A percentile compares a stretch with the other conserved stretches of the same genome.
Conservation (phyloP, 1,140 invertebrate species). For the Acromyrmex echinatior region DNA sequence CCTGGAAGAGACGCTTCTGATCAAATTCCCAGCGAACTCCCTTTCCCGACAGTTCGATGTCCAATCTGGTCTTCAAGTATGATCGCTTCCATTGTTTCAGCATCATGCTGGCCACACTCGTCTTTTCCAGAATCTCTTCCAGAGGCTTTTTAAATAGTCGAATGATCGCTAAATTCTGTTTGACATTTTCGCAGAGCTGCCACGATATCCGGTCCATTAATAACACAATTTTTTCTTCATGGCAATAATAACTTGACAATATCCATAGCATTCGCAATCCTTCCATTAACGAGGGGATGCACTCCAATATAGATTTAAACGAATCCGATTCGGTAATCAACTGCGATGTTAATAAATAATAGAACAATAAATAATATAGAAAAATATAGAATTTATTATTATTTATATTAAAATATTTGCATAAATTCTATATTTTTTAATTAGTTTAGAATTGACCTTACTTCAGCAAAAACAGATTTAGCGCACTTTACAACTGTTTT, state of each 20-base stretch:
- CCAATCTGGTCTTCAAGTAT: slow-evolving; percentile 91
- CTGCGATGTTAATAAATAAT: slow-evolving; percentile 81
- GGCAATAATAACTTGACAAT: slow-evolving; percentile 91
- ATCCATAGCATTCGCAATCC: slow-evolving; percentile 95
- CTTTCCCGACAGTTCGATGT: slow-evolving; percentile 94
- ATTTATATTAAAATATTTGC: not conserved
- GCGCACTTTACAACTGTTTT: not conserved
- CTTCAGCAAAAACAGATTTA: not conserved
- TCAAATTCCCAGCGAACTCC: slow-evolving; percentile 97
- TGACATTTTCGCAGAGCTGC: slow-evolving; percentile 92
- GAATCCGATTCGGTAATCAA: slow-evolving; percentile 91
- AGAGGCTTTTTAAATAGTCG: slow-evolving; percentile 90
- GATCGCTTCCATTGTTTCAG: slow-evolving; percentile 92
- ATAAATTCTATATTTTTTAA: not conserved
- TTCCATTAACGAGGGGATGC: slow-evolving; percentile 92
- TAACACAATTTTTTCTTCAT: slow-evolving; percentile 92
- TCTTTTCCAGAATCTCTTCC: slow-evolving; percentile 86
- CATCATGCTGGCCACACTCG: slow-evolving; percentile 89
- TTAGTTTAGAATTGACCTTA: not conserved
- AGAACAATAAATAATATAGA: not conserved
- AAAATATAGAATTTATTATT: too few relatives aligned
- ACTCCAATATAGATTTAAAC: slow-evolving; percentile 91
- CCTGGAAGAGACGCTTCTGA: slow-evolving; percentile 91
- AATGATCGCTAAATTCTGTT: slow-evolving; percentile 90
- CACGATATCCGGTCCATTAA: slow-evolving; percentile 93